Percentiles rank a stretch among this genome's conserved stretches.
phyloP scores from a whole-genome alignment of 2,113 vertebrate genomes.

The Plectropomus leopardus region DNA sequence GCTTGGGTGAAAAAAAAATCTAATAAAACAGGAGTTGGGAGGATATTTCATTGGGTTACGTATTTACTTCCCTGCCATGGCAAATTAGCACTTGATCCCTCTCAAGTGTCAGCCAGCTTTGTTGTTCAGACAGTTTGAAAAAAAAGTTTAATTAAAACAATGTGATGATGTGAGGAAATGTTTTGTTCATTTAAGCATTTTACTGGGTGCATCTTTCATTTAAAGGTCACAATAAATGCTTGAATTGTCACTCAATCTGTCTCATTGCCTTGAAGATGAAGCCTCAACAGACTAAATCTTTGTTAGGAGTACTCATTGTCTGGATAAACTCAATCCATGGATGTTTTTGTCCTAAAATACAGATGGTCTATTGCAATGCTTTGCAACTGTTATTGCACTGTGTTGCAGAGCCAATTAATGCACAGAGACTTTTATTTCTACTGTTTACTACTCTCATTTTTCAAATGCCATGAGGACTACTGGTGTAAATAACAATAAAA shows the following conservation, averaged over 20 bases:
- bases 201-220: background rate
- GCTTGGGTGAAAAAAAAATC: background rate
- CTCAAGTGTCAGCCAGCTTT: background rate
- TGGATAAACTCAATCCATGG: conserved; percentile 1
- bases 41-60: background rate
- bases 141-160: background rate
- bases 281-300: background rate
- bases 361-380: conserved; percentile 33
- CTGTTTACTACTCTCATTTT: conserved; percentile 23
- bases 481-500: conserved; percentile 25
- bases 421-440: conserved; percentile 15
- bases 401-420: conserved; percentile 60
- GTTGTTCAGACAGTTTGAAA: background rate
- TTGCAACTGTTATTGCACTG: conserved; percentile 59
- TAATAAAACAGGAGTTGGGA: background rate
- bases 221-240: background rate
- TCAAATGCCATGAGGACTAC: conserved; percentile 8
- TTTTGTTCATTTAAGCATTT: background rate
- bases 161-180: background rate
- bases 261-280: background rate
- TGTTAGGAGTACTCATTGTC: background rate
- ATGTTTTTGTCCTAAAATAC: conserved; percentile 29
- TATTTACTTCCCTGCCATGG: background rate
- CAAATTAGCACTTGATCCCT: background rate
- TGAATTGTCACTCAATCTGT: background rate